Evolutionary conservation across 2,888 invertebrate genomes (phyloP).

Genomic region (Griposia aprilina): DNA sequence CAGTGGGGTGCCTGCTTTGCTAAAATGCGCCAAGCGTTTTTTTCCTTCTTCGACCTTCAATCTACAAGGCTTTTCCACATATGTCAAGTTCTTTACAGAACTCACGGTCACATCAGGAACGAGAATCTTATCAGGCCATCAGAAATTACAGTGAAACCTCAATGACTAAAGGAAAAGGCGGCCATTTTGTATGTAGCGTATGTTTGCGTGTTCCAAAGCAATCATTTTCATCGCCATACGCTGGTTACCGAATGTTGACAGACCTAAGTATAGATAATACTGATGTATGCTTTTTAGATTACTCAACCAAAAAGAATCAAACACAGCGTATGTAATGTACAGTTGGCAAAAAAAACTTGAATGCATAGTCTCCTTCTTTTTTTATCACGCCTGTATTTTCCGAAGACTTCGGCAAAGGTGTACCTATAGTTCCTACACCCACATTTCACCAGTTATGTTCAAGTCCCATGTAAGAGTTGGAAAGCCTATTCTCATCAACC

Average conservation of each 20-base stretch:
- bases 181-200: conserved; percentile 22
- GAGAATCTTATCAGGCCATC: conserved; percentile 35
- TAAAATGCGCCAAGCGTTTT: neutral
- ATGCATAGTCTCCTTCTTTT: neutral
- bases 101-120: conserved; percentile 5
- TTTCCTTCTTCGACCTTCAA: neutral
- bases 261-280: conserved; percentile 6
- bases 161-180: conserved; percentile 25
- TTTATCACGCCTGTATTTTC: no score
- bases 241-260: conserved; percentile 20
- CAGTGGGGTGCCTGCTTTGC: no score
- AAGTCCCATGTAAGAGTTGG: no score
- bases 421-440: no score
- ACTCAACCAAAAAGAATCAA: conserved; percentile 10
- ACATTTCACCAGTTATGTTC: no score
- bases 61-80: neutral
- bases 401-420: no score
- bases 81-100: conserved; percentile 11
- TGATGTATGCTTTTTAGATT: conserved; percentile 13
- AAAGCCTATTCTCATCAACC: no score
- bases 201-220: conserved; percentile 40
- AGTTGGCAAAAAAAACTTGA: neutral
- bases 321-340: neutral
- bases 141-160: conserved; percentile 28
- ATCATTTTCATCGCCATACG: conserved; percentile 34